Conservation (phyloP, 2,888 invertebrate genomes). For the Rhagium mordax region DNA sequence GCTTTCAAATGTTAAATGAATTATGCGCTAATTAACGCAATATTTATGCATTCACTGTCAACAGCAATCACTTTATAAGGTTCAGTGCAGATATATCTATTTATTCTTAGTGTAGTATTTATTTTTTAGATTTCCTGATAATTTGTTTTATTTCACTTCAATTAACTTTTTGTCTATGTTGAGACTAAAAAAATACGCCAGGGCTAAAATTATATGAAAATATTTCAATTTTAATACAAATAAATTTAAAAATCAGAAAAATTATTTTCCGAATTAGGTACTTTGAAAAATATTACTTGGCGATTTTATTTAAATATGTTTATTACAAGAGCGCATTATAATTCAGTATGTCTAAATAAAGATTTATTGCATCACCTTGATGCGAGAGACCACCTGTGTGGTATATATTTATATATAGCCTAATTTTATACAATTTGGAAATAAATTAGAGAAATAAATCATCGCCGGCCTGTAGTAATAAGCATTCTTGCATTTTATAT, state of each 20-base stretch:
- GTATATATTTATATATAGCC: constrained; percentile 13
- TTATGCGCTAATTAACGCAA: not conserved
- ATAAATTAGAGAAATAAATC: constrained; percentile 25
- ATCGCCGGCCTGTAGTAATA: constrained; percentile 4
- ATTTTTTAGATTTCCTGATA: no score
- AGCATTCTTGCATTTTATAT: not conserved
- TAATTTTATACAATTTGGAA: constrained; percentile 22
- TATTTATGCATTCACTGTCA: not conserved
- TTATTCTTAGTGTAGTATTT: no score
- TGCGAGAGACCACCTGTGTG: constrained; percentile 16
- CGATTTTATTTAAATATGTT: not conserved
- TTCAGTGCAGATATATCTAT: no score
- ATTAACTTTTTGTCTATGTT: no score
- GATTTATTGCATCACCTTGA: constrained; percentile 2
- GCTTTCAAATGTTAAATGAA: not conserved
- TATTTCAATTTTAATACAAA: no score
- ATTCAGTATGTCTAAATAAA: not conserved
- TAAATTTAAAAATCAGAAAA: no score
- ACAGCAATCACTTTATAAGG: constrained; percentile 6
- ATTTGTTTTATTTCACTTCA: no score
- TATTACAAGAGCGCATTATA: not conserved
- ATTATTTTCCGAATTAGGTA: not conserved
- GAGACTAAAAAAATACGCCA: no score
- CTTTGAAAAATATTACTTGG: not conserved
- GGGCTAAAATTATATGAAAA: no score